phyloP scores from a whole-genome alignment of 1,140 invertebrate species.

The Homarus americanus region DNA sequence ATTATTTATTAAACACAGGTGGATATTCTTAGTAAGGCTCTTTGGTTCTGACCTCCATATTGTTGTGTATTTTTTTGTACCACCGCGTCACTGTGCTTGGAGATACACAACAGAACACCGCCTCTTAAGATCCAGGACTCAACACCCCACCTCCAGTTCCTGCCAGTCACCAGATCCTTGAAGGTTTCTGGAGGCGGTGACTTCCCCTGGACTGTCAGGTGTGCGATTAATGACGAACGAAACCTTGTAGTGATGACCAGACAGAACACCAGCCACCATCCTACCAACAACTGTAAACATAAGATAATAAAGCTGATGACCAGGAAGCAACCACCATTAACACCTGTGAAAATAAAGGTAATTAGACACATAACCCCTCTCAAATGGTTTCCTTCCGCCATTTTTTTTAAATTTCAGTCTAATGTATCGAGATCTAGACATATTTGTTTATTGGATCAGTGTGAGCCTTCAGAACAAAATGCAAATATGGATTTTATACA shows the following conservation, averaged over 20 bases:
- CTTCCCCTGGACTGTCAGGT: background rate
- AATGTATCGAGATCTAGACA: too few relatives aligned
- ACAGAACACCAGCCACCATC: conserved; percentile 33
- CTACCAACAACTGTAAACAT: background rate
- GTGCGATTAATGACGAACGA: conserved; percentile 4
- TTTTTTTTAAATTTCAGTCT: too few relatives aligned
- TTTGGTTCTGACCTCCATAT: background rate
- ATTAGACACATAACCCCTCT: too few relatives aligned
- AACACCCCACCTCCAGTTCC: conserved; percentile 14
- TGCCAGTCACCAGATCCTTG: background rate
- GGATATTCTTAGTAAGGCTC: too few relatives aligned
- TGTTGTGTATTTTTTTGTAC: background rate
- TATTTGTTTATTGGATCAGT: too few relatives aligned
- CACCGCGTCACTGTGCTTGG: background rate
- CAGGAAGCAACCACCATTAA: too few relatives aligned
- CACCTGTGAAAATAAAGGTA: too few relatives aligned
- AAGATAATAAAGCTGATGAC: too few relatives aligned
- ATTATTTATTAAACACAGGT: too few relatives aligned
- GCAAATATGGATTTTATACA: too few relatives aligned
- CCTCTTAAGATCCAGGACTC: conserved; percentile 16
- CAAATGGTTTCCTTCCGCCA: too few relatives aligned
- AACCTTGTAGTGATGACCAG: conserved; percentile 1
- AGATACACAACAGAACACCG: background rate
- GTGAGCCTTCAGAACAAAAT: too few relatives aligned
- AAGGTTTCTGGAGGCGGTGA: background rate